Conservation (phyloP, 2,797 vertebrate species). For the Rousettus madagascariensis region DNA sequence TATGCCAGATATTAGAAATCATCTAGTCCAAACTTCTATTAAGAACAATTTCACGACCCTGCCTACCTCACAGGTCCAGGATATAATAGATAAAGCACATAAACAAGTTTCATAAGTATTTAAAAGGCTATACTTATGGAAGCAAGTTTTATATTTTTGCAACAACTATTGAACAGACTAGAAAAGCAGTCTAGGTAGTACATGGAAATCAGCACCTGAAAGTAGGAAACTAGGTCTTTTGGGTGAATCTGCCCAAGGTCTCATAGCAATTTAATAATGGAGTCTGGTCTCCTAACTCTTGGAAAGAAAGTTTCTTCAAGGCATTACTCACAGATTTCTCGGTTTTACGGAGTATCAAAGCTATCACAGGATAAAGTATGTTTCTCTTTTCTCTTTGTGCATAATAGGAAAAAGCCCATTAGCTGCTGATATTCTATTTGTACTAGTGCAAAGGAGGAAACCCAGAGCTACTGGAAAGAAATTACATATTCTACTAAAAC, state of each 20-base stretch:
- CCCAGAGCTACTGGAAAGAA: background rate
- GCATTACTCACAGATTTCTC: background rate
- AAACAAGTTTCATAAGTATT: background rate
- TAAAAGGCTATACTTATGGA: background rate
- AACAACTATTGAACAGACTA: constrained; percentile 2
- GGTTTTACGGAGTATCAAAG: constrained; percentile 4
- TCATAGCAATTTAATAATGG: constrained; percentile 28
- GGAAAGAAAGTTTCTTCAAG: background rate
- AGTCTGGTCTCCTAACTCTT: constrained; percentile 2
- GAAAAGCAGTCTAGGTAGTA: background rate
- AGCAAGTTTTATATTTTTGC: constrained; percentile 9
- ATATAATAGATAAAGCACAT: constrained; percentile 4
- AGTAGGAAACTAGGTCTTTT: background rate
- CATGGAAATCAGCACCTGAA: background rate
- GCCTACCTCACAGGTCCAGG: background rate
- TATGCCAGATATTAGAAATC: background rate
- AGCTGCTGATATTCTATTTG: background rate
- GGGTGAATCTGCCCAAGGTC: background rate
- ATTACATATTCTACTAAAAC: background rate
- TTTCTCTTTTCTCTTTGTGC: background rate
- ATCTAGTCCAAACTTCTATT: background rate
- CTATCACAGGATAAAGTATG: background rate
- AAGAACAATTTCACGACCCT: background rate
- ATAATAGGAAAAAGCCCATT: background rate
- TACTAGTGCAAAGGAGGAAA: constrained; percentile 28